Evolutionary conservation across 2,888 invertebrate species (phyloP), one percentile per base, ranked within the genome.

Genomic region (Tetragonula carbonaria): DNA sequence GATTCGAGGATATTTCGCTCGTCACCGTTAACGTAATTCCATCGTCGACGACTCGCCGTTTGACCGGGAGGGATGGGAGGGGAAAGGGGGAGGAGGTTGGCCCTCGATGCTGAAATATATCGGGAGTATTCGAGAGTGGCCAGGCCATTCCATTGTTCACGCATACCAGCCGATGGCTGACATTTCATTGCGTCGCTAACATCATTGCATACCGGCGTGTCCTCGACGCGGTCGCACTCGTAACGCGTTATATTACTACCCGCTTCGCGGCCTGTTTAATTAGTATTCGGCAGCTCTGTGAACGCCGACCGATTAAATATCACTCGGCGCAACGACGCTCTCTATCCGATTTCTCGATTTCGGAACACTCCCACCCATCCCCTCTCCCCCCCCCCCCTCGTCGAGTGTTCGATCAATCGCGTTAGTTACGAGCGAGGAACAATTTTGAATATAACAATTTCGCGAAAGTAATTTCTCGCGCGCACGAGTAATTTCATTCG

Each of bases 261-360:
- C 87, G 82, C 85, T 85, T 77, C 84, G 87, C 87, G 82, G 88
- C 85, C 89, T 85, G 86, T 87, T 87, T 90, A 90, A 90, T 90
- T 89, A 89, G 90, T 28, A 28, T 89, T 85, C 86, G 86, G 87
- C 74, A 82, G 86, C 87, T 89, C 85, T 86, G 89, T 79, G 78
- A 74, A n/a, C 70, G 33, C 16, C 21, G 33, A 18, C 67, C 77
- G 82, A 82, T 85, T 66, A 74, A 85, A 65, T 75, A 66, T 50
- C 83, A 59, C 74, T 80, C 80, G 45, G 8, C 59, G 28, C 53
- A 18, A 51, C 55, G 51, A 28, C 53, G 21, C 73, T 38, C 51
- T 63, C 57, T 14, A 38, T 2, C 18, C 57, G 78, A 21, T 57
- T 50, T 28, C 16, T 28, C 50, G 66, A 72, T 80, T 74, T 57